These are phyloP conservation scores for Mercenaria mercenaria DNA, from an alignment of 1,140 invertebrate species.

Conservation along the genomic window DNA sequence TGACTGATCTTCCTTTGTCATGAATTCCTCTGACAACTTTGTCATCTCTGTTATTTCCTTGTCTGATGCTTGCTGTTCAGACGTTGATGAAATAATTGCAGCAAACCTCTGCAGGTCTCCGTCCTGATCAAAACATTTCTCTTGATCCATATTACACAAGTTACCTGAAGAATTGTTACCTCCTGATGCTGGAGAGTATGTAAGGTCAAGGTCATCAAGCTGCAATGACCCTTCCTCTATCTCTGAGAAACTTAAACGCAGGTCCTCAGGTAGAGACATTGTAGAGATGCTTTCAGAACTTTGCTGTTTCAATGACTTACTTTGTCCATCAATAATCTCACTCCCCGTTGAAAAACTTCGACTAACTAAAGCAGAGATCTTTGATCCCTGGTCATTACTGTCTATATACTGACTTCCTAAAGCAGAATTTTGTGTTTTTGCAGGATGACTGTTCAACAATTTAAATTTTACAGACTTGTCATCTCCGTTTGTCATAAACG, in stretches of 20 bases:
- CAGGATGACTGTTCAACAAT: background rate
- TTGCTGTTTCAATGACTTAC: background rate
- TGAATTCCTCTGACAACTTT: background rate
- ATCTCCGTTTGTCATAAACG: background rate
- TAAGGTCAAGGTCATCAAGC: slow-evolving; percentile 44
- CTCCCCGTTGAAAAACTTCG: background rate
- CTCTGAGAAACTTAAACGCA: slow-evolving; percentile 57
- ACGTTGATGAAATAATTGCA: slow-evolving; percentile 22
- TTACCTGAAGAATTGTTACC: background rate
- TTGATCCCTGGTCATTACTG: background rate
- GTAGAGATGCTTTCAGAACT: slow-evolving; percentile 25
- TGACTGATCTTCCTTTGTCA: background rate
- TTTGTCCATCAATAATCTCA: background rate
- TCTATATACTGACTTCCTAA: background rate
- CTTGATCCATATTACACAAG: background rate
- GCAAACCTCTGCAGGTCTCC: background rate
- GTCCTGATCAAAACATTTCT: slow-evolving; percentile 12
- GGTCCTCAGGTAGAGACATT: slow-evolving; percentile 55
- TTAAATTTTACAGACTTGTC: background rate
- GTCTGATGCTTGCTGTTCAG: background rate
- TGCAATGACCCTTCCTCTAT: slow-evolving; percentile 52
- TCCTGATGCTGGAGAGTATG: background rate
- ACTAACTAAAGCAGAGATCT: background rate
- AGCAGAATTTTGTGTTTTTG: background rate
- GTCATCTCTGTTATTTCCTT: background rate